Evolutionary conservation across 2,113 vertebrate genomes (phyloP).

Genomic region (Zosterops hypoxanthus): DNA sequence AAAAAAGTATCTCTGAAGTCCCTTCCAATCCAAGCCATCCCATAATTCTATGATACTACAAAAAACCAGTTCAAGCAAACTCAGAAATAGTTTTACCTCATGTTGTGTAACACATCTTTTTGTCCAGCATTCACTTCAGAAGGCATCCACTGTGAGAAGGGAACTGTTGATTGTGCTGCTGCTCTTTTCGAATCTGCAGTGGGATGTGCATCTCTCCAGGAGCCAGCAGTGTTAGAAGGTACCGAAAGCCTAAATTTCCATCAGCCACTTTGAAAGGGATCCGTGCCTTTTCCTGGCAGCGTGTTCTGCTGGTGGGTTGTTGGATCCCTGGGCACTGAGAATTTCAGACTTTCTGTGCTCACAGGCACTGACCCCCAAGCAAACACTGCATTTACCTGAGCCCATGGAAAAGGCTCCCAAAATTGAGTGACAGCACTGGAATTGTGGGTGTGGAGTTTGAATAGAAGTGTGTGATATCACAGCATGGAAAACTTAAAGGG

Average conservation of each 20-base stretch:
- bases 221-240: neutral
- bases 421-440: neutral
- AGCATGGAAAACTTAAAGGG: neutral
- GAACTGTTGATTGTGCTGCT: neutral
- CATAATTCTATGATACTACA: neutral
- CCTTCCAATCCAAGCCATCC: neutral
- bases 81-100: neutral
- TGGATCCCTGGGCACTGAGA: neutral
- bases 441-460: neutral
- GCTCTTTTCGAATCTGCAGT: neutral
- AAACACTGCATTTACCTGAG: neutral
- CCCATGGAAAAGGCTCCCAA: neutral
- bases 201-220: neutral
- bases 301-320: neutral
- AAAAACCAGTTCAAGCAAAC: neutral
- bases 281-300: neutral
- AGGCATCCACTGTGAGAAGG: neutral
- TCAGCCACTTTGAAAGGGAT: neutral
- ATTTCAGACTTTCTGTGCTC: neutral
- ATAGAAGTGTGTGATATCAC: neutral
- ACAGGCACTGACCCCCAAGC: neutral
- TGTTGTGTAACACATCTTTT: neutral
- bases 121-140: neutral
- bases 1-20: neutral
- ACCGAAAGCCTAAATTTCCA: neutral